Percentiles rank a stretch among this genome's conserved stretches.
Evolutionary conservation across 2,113 vertebrate genomes (phyloP).

Genomic region (Crotalus viridis): DNA sequence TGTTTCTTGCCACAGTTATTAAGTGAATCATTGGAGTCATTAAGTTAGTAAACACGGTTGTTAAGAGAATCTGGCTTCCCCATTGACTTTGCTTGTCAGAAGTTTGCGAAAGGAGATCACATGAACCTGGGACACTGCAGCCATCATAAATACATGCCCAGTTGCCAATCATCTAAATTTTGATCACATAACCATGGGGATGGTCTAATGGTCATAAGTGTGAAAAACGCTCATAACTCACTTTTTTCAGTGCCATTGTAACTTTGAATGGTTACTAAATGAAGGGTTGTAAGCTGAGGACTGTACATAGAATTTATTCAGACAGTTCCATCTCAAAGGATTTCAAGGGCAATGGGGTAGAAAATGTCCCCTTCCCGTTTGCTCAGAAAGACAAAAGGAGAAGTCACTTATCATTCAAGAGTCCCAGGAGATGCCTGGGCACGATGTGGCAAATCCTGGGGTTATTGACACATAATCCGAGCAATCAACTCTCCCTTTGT

Average conservation of each 20-base stretch:
- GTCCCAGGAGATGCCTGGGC: neutral
- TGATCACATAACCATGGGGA: neutral
- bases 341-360: neutral
- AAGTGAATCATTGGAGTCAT: neutral
- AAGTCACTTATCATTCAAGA: neutral
- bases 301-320: neutral
- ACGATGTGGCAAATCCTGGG: neutral
- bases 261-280: neutral
- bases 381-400: neutral
- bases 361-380: neutral
- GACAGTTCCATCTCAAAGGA: neutral
- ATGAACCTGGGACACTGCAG: neutral
- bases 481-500: neutral
- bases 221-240: neutral
- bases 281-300: neutral
- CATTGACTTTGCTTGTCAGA: neutral
- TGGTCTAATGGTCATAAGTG: neutral
- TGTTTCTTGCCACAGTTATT: neutral
- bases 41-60: neutral
- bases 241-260: neutral
- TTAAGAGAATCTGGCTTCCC: neutral
- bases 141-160: neutral
- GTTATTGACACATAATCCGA: neutral
- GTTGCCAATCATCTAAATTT: neutral
- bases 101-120: neutral